Evolutionary conservation across 2,797 vertebrate genomes (phyloP).

Genomic region (Dermochelys coriacea): DNA sequence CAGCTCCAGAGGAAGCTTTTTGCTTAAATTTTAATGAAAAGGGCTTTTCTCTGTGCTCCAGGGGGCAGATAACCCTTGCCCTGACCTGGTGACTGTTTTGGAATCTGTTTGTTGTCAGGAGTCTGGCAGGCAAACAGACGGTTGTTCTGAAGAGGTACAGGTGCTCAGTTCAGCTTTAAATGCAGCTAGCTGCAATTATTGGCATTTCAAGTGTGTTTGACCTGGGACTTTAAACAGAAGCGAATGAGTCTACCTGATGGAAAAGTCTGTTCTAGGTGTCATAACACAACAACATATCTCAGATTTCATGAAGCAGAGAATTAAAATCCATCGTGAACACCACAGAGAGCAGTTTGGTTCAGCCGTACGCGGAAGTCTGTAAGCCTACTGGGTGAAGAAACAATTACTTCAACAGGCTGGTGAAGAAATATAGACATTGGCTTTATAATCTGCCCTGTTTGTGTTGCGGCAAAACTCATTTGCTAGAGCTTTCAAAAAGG

Average conservation of each 20-base stretch:
- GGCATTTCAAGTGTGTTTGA: slow-evolving; percentile 31
- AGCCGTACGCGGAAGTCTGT: not conserved
- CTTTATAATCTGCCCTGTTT: not conserved
- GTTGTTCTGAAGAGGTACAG: not conserved
- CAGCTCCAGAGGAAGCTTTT: slow-evolving; percentile 35
- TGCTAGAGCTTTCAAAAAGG: slow-evolving; percentile 56
- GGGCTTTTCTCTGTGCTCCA: not conserved
- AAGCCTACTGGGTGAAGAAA: slow-evolving; percentile 9
- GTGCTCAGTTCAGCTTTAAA: slow-evolving; percentile 12
- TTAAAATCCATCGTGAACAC: slow-evolving; percentile 27
- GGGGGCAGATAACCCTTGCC: not conserved
- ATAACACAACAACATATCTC: not conserved
- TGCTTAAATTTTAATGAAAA: slow-evolving; percentile 67
- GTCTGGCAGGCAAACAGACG: not conserved
- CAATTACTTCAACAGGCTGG: slow-evolving; percentile 15
- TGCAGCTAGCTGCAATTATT: not conserved
- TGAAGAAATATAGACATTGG: not conserved
- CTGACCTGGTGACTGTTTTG: not conserved
- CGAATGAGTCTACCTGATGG: slow-evolving; percentile 17
- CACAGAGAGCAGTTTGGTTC: not conserved
- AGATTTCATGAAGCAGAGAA: slow-evolving; percentile 16
- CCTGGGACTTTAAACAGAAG: not conserved
- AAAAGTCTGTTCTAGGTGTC: not conserved
- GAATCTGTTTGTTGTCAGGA: not conserved
- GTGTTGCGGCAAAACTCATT: slow-evolving; percentile 44